Base-by-base conservation (phyloP, 2,888 invertebrate species). In the Tipula confusa region DNA sequence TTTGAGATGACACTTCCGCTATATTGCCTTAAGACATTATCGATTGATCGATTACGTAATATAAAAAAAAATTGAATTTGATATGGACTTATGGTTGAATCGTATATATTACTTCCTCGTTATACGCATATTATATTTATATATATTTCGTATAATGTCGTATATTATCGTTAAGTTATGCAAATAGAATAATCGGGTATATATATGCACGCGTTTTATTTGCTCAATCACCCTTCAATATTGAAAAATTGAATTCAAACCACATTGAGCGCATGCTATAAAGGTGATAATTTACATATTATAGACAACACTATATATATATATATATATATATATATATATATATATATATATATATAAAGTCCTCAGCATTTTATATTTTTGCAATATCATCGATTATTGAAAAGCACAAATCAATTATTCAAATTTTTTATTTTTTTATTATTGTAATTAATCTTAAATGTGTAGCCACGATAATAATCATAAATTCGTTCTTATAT, bases 281-380 rank as follows among this genome's bases (percentile, higher is more conserved):
- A 64, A 64, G 64, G 64, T 64, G 64, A 64, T 64, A 64, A 64
- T 64, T 64, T 64, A 24, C 24, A 64, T 64, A 64, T n/a, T n/a
- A n/a, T 24, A 64, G 18, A 43, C 3, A 24, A 64, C 64, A 24
- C 24, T 9, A 64, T n/a, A n/a, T n/a, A n/a, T n/a, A n/a, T n/a
- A n/a, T n/a, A n/a, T n/a, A n/a, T n/a, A n/a, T n/a, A n/a, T n/a
- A n/a, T n/a, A n/a, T n/a, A n/a, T n/a, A n/a, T n/a, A n/a, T n/a
- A n/a, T n/a, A n/a, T n/a, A n/a, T n/a, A n/a, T n/a, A n/a, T n/a
- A n/a, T n/a, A n/a, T n/a, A n/a, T n/a, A n/a, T 64, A 24, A 64
- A 64, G 64, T 64, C 64, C 18, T 64, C 64, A 24, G 18, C 6
- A 7, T 24, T 64, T 64, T 64, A 24, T 64, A 9, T 64, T 24